Evolutionary conservation across 2,888 invertebrate genomes (phyloP).

Genomic region (Orthosia gothica): DNA sequence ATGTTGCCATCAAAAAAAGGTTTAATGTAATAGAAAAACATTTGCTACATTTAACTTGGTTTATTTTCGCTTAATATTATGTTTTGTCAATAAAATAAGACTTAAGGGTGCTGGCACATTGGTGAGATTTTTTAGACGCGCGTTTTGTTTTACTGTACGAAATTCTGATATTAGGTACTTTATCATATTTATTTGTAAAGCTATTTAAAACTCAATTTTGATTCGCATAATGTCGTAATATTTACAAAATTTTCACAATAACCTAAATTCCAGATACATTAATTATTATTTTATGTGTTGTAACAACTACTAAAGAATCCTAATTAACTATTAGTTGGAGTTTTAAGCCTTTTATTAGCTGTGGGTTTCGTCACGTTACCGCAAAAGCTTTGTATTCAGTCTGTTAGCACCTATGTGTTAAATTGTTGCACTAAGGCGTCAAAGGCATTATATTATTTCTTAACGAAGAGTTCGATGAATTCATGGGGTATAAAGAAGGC

Average conservation of each 20-base stretch:
- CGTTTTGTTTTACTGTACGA: background rate
- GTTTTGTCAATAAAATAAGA: constrained; percentile 46
- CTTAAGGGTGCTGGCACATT: constrained; percentile 12
- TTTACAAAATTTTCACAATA: constrained; percentile 1
- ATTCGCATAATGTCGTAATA: background rate
- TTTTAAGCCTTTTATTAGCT: constrained; percentile 57
- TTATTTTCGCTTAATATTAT: constrained; percentile 52
- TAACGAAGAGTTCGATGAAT: constrained; percentile 28
- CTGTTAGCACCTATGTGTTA: constrained; percentile 58
- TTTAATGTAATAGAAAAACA: constrained; percentile 77
- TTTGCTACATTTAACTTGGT: constrained; percentile 77
- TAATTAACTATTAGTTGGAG: constrained; percentile 50
- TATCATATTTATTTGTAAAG: background rate
- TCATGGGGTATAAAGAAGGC: background rate
- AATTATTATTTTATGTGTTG: constrained; percentile 43
- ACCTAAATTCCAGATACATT: constrained; percentile 26
- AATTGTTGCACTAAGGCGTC: constrained; percentile 33
- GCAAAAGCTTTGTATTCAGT: constrained; percentile 46
- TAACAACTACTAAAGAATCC: constrained; percentile 39
- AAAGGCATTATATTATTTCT: constrained; percentile 39
- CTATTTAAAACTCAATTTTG: background rate
- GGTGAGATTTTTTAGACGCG: background rate
- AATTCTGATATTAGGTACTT: background rate
- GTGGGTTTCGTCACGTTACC: constrained; percentile 42
- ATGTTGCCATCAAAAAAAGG: constrained; percentile 70